Base-by-base conservation (phyloP, 2,888 invertebrate genomes). In the Tillus elongatus region DNA sequence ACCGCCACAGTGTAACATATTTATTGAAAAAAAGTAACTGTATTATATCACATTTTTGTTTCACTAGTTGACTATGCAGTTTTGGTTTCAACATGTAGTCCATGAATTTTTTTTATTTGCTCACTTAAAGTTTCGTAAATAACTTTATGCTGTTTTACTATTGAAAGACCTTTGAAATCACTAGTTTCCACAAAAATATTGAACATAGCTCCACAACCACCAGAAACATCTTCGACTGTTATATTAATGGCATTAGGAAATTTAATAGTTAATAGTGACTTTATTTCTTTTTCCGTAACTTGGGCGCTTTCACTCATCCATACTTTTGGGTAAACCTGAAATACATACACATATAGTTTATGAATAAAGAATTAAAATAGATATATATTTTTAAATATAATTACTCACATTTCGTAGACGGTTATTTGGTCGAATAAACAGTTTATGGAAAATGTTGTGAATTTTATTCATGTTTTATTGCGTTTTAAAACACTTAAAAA, bases 61-160 rank as follows among this genome's bases (percentile, higher is more conserved):
- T n/a, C n/a, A n/a, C n/a, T n/a, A n/a, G n/a, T n/a, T n/a, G n/a
- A 19, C 24, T 19, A 8, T 8, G 24, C 6, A 19, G 9, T 64
- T 39, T 72, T 70, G 0, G 88, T 88, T 47, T 79, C 74, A 51
- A 89, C 84, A 44, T 85, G 72, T 35, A 89, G 68, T 4, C 88
- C 89, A 60, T 89, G 89, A 80, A 88, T 87, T 53, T 77, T 74
- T 51, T 81, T 81, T 43, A 89, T 87, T 66, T 88, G 81, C 48
- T 74, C 73, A 56, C 81, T 80, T 27, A 89, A 68, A 3, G 75
- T 73, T 45, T 82, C 75, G 27, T 81, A 85, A 3, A 86, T 78
- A 15, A 82, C 60, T 46, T 77, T 70, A 57, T 86, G 85, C 55
- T 85, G 86, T 54, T 83, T 84, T 1, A 83, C 75, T 37, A 74